Base-by-base conservation (phyloP, 2,888 invertebrate genomes). In the Agriopis marginaria region DNA sequence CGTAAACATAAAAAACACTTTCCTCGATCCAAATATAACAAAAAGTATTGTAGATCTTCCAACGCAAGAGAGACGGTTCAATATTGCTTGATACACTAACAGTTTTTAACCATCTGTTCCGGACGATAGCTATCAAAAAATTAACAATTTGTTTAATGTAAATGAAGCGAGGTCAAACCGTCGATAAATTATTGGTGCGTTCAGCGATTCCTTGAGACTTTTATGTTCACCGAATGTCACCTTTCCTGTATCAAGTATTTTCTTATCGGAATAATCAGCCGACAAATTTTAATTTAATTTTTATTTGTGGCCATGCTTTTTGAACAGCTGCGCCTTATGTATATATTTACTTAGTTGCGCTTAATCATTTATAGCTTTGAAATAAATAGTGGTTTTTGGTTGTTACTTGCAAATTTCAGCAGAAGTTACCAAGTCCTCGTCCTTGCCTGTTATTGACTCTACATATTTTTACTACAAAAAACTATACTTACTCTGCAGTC, bases 101-200 rank as follows among this genome's bases (percentile, higher is more conserved):
- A 72, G 79, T 72, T 81, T 80, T 73, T 73, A 76, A 81, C 91
- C 94, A 94, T 92, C 92, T 94, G 94, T 93, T 92, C 88, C 90
- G 88, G 90, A 90, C 86, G 94, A 93, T 93, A 87, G 90, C 87
- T 93, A 94, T 93, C 93, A 88, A 92, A 92, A 93, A 94, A 93
- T 94, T 93, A 93, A 94, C 93, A 94, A 94, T 94, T 94, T 94
- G 93, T 94, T 93, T 93, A 93, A 94, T 92, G 90, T 89, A 93
- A 94, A 94, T 93, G 91, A 92, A 89, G 86, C 87, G 90, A 89
- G 89, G 90, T 89, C 89, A 90, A 88, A 86, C 83, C 82, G 79
- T 88, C 89, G 87, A 91, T 93, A 94, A 93, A 90, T 93, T 93
- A 92, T 92, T 85, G 85, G 84, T 79, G 80, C 89, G 84, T 86